Evolutionary conservation across 2,113 vertebrate species (phyloP).

Genomic region (Mugil cephalus): DNA sequence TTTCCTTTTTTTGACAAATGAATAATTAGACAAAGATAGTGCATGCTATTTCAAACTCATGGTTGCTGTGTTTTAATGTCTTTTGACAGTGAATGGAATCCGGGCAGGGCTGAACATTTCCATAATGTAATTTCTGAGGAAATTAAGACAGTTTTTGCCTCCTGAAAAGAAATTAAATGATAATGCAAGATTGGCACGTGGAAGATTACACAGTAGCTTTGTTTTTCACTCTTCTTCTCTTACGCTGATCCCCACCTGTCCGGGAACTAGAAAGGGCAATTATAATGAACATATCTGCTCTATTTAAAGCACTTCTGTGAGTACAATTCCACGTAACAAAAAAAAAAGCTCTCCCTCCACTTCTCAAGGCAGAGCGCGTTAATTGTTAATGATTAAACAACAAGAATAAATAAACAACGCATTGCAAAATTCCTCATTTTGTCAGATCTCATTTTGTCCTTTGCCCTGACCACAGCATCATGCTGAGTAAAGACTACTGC

Average conservation of each 20-base stretch:
- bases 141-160: background rate
- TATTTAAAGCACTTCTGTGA: conserved; percentile 35
- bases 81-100: conserved; percentile 16
- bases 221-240: conserved; percentile 3
- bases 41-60: background rate
- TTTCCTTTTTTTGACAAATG: conserved; percentile 10
- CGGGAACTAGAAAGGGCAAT: conserved; percentile 11
- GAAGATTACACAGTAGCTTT: conserved; percentile 26
- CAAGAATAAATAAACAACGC: background rate
- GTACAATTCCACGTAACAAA: conserved; percentile 41
- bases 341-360: background rate
- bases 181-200: conserved; percentile 13
- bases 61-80: background rate
- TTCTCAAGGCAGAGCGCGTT: conserved; percentile 35
- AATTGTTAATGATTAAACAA: conserved; percentile 25
- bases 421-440: background rate
- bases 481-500: conserved; percentile 28
- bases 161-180: conserved; percentile 19
- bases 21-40: conserved; percentile 7
- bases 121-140: background rate
- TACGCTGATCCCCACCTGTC: conserved; percentile 11
- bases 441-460: background rate
- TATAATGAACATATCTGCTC: background rate
- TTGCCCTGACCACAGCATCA: conserved; percentile 10
- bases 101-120: background rate